Percentiles rank a stretch among this genome's conserved stretches.
Conservation (phyloP, 2,888 invertebrate species). For the Acheta domesticus region DNA sequence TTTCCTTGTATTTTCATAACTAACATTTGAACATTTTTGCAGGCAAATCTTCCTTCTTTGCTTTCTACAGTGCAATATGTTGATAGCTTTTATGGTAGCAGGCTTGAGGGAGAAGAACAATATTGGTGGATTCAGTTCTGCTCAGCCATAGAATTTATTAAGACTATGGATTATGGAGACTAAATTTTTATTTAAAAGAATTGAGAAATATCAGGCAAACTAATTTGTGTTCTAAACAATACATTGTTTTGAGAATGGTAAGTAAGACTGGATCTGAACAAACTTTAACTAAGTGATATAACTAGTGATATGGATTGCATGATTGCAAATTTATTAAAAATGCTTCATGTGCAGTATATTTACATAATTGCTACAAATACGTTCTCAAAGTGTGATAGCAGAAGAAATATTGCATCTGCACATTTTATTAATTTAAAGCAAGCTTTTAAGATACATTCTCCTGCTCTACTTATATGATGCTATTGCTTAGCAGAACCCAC, state of each 20-base stretch:
- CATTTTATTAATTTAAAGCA: too few relatives aligned
- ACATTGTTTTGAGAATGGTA: not conserved
- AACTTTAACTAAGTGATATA: not conserved
- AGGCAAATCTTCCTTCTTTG: slow-evolving; percentile 92
- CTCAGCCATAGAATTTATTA: slow-evolving; percentile 94
- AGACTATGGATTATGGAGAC: slow-evolving; percentile 81
- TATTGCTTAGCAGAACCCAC: too few relatives aligned
- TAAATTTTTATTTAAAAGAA: slow-evolving; percentile 26
- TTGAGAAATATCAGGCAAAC: too few relatives aligned
- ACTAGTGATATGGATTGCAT: too few relatives aligned
- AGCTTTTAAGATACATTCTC: too few relatives aligned
- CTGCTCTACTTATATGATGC: too few relatives aligned
- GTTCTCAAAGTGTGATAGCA: too few relatives aligned
- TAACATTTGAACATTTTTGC: slow-evolving; percentile 39
- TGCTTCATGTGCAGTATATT: too few relatives aligned
- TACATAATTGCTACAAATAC: too few relatives aligned
- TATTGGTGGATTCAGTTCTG: slow-evolving; percentile 99
- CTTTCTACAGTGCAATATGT: slow-evolving; percentile 96
- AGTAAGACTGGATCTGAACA: slow-evolving; percentile 10
- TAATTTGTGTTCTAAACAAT: too few relatives aligned
- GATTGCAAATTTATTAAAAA: too few relatives aligned
- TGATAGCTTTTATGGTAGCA: slow-evolving; percentile 81
- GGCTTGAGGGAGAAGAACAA: slow-evolving; percentile 82
- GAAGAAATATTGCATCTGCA: too few relatives aligned
- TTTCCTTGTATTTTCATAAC: not conserved